Evolutionary conservation across 2,113 vertebrate genomes (phyloP).

Genomic region (Erythrolamprus reginae): DNA sequence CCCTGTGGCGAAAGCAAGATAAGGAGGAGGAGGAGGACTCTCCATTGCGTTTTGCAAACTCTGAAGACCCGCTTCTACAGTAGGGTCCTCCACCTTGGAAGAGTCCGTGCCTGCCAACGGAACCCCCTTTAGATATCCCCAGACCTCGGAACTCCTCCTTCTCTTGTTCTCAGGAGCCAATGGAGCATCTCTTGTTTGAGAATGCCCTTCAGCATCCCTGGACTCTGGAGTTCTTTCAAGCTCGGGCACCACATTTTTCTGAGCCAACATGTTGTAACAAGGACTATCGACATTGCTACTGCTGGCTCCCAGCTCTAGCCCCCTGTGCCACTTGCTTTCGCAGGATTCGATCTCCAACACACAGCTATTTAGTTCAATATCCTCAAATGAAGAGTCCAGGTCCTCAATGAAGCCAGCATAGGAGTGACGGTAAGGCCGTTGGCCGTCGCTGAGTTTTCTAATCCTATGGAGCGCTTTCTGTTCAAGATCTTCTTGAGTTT

Average conservation of each 20-base stretch:
- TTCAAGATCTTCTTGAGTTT: slow-evolving; percentile 49
- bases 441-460: slow-evolving; percentile 52
- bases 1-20: slow-evolving; percentile 69
- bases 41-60: slow-evolving; percentile 71
- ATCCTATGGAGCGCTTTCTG: slow-evolving; percentile 61
- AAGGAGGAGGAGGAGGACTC: slow-evolving; percentile 48
- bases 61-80: slow-evolving; percentile 71
- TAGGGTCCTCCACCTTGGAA: slow-evolving; percentile 70
- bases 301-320: slow-evolving; percentile 56
- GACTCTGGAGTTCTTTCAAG: slow-evolving; percentile 68
- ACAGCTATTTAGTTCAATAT: slow-evolving; percentile 70
- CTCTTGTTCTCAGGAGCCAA: slow-evolving; percentile 64
- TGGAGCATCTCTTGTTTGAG: slow-evolving; percentile 61
- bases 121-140: slow-evolving; percentile 85
- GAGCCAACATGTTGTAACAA: slow-evolving; percentile 58
- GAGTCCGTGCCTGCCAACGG: slow-evolving; percentile 73
- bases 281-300: slow-evolving; percentile 59
- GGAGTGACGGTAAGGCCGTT: slow-evolving; percentile 79
- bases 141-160: slow-evolving; percentile 77
- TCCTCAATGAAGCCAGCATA: slow-evolving; percentile 80
- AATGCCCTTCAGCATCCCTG: slow-evolving; percentile 61
- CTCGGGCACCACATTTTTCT: slow-evolving; percentile 67
- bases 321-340: slow-evolving; percentile 58
- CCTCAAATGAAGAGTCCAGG: slow-evolving; percentile 82
- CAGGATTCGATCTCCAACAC: slow-evolving; percentile 56